Evolutionary conservation across 2,888 invertebrate genomes (phyloP), one percentile per base, ranked within the genome.

Genomic region (Mantis religiosa): DNA sequence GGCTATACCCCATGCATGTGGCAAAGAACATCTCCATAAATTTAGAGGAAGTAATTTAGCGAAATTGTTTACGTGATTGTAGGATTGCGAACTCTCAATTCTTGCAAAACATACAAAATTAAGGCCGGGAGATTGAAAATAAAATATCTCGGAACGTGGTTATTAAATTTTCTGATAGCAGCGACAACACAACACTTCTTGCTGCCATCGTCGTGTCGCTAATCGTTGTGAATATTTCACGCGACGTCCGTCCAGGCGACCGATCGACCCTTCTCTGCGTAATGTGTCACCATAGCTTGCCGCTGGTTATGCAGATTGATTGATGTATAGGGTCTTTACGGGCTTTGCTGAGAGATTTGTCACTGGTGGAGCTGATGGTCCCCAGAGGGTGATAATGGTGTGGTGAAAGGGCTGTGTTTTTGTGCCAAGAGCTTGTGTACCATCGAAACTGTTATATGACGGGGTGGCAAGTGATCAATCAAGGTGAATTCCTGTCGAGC

Each of bases 321-420:
- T 89, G 89, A 89, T 89, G 89, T 82, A 87, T 88, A 87, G 88
- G 88, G 89, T 89, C 88, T 89, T 88, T 89, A 89, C 88, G 88
- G 89, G 89, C 84, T 88, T 85, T 88, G 88, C 83, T 83, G 89
- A 88, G 88, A 89, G 89, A 89, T 89, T 89, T 89, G 89, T 89
- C 89, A 89, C 87, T 41, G 34, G 89, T 28, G 81, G 82, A 87
- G 81, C 25, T 87, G 89, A 47, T 82, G 88, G 28, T 86, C 88
- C 87, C 89, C 54, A 28, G 89, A 88, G 89, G 88, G 89, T 89
- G 89, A 89, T 89, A 89, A 89, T 89, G 84, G 88, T 47, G 28
- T 83, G 88, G 84, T 84, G 28, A 83, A 82, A 81, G 54, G 83
- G 84, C n/a, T 54, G 83, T 41, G 88, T 89, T 89, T 89, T 89